These are phyloP conservation scores for Leptodactylus fallax DNA, from an alignment of 2,797 vertebrate species.

Conservation along the genomic window DNA sequence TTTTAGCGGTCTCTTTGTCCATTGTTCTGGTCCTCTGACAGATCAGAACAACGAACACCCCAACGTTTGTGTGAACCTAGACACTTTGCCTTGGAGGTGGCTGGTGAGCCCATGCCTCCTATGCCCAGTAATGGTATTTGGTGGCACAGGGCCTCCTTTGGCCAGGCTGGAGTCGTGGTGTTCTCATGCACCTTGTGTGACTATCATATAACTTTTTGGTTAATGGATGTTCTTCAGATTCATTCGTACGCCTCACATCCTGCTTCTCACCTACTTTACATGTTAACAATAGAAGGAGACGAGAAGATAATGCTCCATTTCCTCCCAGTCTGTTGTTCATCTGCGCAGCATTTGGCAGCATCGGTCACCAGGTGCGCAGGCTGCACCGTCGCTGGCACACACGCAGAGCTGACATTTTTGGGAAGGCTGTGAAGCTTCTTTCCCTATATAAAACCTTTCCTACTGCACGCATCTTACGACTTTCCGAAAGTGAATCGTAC, in stretches of 20 bases:
- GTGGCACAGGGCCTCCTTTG: not conserved
- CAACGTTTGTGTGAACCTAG: too few relatives aligned
- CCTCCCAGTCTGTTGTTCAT: not conserved
- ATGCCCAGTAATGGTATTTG: too few relatives aligned
- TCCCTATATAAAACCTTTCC: slow-evolving; percentile 1
- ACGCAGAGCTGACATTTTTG: not conserved
- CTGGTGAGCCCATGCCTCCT: not conserved
- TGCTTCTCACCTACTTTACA: slow-evolving; percentile 37
- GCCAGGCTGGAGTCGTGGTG: not conserved
- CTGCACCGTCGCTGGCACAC: not conserved
- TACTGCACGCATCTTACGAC: not conserved
- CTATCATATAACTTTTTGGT: too few relatives aligned
- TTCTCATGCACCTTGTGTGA: not conserved
- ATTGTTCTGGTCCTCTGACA: too few relatives aligned
- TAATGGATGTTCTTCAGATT: too few relatives aligned
- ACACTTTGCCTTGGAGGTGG: not conserved
- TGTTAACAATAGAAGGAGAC: slow-evolving; percentile 2
- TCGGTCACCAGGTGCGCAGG: slow-evolving; percentile 9
- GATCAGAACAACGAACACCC: too few relatives aligned
- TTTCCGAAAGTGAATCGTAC: slow-evolving; percentile 21
- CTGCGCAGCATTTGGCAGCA: slow-evolving; percentile 26
- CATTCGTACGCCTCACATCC: not conserved
- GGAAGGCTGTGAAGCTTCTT: not conserved
- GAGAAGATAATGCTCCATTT: slow-evolving; percentile 27
- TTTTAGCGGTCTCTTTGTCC: too few relatives aligned